Base-by-base conservation (phyloP, 1,140 invertebrate species). In the Cataglyphis hispanica region DNA sequence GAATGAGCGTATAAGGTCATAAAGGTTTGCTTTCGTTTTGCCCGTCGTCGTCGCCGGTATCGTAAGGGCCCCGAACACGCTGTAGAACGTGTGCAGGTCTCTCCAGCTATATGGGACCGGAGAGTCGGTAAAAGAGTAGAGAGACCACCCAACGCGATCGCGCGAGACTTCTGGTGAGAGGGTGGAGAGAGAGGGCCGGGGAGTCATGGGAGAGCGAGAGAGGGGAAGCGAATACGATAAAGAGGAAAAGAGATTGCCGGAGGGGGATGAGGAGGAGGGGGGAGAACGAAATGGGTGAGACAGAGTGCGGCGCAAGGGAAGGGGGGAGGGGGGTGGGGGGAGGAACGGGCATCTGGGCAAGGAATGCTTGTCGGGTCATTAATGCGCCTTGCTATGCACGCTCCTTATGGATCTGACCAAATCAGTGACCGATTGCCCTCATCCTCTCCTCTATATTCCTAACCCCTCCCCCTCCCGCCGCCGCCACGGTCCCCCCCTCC, bases 131-230 rank as follows among this genome's bases (percentile, higher is more conserved):
- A 50, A 50, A 94, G 92, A 94, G 94, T 94, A 92, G 94, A 90
- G 92, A 95, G 95, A 94, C 94, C 95, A 94, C 94, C 94, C 93
- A 95, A 94, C 92, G 93, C 93, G 93, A 95, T 95, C 92, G 91
- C 93, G 92, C 94, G 92, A 91, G 91, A 93, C 91, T 92, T 91
- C 85, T 75, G 88, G 84, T 74, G 83, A 78, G 89, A 84, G 87
- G 80, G 89, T 88, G 61, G 91, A 87, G 78, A 81, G 86, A 83
- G 83, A 85, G 76, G 84, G 66, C 53, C 72, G 69, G 83, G 69
- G 83, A 74, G 84, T 50, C 50, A 67, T 46, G 46, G 66, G 85
- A 81, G 69, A 81, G 69, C 64, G 85, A 64, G 50, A 60, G 75
- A 66, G 56, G 50, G 50, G 66, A 70, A 85, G 50, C 80, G 63